Evolutionary conservation across 1,140 invertebrate species (phyloP).

Genomic region (Ceratina calcarata): DNA sequence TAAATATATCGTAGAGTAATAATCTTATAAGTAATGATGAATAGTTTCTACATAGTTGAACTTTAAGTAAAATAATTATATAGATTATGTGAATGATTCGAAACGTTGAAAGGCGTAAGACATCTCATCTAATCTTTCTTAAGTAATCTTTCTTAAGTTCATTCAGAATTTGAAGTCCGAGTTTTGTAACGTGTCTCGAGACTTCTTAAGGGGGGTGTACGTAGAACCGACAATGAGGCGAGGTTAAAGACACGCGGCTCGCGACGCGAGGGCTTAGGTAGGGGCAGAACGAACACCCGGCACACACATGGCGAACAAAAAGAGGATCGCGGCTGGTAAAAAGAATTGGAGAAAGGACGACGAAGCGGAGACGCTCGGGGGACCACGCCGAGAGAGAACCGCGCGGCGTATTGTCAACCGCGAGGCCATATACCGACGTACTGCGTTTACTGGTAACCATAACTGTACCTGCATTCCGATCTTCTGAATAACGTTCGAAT

Average conservation of each 20-base stretch:
- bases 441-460: constrained; percentile 70
- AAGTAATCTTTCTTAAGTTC: too few species aligned
- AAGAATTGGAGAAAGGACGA: constrained; percentile 58
- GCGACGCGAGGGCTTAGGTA: constrained; percentile 24
- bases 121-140: too few species aligned
- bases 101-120: too few species aligned
- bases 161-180: too few species aligned
- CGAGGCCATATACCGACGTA: constrained; percentile 55
- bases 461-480: constrained; percentile 78
- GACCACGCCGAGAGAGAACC: constrained; percentile 54
- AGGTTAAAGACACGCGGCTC: constrained; percentile 65
- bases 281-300: neutral
- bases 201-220: too few species aligned
- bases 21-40: too few species aligned
- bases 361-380: constrained; percentile 16
- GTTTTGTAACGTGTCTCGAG: too few species aligned
- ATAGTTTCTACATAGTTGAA: too few species aligned
- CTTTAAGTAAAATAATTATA: too few species aligned
- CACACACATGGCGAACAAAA: constrained; percentile 41
- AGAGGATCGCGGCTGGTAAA: constrained; percentile 48
- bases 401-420: constrained; percentile 69
- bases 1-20: too few species aligned
- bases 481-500: constrained; percentile 62
- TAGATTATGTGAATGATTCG: too few species aligned
- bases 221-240: constrained; percentile 65